These are phyloP conservation scores for Sarcophaga variegata DNA, from an alignment of 2,888 invertebrate species.

Conservation along the genomic window DNA sequence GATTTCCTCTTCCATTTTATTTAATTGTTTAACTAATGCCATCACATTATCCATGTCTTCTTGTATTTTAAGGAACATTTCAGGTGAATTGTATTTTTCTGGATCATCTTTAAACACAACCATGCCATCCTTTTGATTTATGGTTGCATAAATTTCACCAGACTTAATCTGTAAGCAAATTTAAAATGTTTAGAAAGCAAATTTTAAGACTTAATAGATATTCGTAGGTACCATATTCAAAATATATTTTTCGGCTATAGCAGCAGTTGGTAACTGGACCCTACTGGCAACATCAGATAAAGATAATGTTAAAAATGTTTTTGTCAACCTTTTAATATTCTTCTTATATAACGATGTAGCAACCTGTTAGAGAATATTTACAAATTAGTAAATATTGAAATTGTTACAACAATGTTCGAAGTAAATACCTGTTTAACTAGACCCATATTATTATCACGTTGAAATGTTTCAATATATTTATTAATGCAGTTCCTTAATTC, in stretches of 20 bases:
- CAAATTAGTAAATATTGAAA: too few species aligned
- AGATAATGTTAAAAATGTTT: conserved; percentile 87
- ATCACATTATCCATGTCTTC: conserved; percentile 93
- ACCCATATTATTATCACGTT: conserved; percentile 90
- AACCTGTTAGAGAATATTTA: conserved; percentile 84
- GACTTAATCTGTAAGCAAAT: conserved; percentile 91
- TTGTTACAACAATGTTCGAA: background rate
- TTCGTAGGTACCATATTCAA: conserved; percentile 91
- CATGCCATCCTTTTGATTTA: conserved; percentile 99
- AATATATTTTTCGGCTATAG: conserved; percentile 96
- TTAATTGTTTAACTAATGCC: conserved; percentile 93
- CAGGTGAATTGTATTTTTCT: conserved; percentile 95
- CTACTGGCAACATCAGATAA: conserved; percentile 90
- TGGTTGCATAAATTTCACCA: conserved; percentile 97
- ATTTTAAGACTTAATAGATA: conserved; percentile 68
- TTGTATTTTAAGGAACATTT: conserved; percentile 93
- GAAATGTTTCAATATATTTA: conserved; percentile 92
- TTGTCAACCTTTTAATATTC: conserved; percentile 97
- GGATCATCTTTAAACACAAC: conserved; percentile 97
- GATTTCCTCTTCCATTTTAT: conserved; percentile 97
- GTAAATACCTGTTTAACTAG: conserved; percentile 87
- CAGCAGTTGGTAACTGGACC: conserved; percentile 91
- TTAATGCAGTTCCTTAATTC: conserved; percentile 87
- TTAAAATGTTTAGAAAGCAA: background rate
- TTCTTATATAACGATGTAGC: conserved; percentile 95